Evolutionary conservation across 2,797 vertebrate genomes (phyloP).

Genomic region (Trematomus bernacchii): DNA sequence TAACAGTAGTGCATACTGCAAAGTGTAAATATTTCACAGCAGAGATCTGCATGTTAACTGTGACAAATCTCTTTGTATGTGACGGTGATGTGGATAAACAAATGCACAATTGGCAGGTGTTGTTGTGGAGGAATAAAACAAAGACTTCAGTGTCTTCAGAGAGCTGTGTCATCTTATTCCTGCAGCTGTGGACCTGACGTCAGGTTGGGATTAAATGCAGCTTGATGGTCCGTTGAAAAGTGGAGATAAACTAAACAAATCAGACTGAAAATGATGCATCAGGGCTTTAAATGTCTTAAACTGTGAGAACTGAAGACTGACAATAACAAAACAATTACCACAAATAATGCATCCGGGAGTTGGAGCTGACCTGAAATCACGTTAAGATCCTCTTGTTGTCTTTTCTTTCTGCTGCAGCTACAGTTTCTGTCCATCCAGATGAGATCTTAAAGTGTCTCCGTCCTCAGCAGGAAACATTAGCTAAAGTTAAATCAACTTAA

Average conservation of each 20-base stretch:
- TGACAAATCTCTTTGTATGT: neutral
- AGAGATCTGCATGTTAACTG: slow-evolving; percentile 1
- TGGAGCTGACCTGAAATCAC: slow-evolving; percentile 37
- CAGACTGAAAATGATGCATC: neutral
- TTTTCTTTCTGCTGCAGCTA: slow-evolving; percentile 25
- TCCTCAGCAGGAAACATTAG: neutral
- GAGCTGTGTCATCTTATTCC: neutral
- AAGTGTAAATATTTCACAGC: too few relatives aligned
- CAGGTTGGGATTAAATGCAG: slow-evolving; percentile 28
- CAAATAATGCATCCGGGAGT: neutral
- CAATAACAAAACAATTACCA: neutral
- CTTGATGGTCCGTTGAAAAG: slow-evolving; percentile 61
- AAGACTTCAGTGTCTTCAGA: neutral
- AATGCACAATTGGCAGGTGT: neutral
- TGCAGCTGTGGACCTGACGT: slow-evolving; percentile 22
- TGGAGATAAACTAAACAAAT: slow-evolving; percentile 13
- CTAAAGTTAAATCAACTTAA: neutral
- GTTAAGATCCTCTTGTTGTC: neutral
- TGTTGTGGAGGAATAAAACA: neutral
- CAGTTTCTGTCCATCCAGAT: neutral
- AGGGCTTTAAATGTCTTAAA: too few relatives aligned
- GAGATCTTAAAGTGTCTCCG: neutral
- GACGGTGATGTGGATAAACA: slow-evolving; percentile 1
- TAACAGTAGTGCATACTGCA: too few relatives aligned
- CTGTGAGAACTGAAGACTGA: neutral